Evolutionary conservation across 2,113 vertebrate species (phyloP).

Genomic region (Myotis brandtii): DNA sequence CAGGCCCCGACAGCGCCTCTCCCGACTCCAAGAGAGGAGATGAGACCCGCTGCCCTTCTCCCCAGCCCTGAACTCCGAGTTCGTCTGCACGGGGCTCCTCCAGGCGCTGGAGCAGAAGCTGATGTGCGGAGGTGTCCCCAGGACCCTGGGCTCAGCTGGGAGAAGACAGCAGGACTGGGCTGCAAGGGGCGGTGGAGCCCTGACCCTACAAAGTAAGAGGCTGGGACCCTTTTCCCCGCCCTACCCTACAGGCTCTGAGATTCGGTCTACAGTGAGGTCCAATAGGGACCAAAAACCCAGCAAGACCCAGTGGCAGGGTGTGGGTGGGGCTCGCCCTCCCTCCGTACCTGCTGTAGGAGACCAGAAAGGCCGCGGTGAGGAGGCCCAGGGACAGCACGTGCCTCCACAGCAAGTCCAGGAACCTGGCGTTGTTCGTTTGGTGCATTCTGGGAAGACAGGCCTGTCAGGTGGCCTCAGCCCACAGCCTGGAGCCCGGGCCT

Average conservation of each 20-base stretch:
- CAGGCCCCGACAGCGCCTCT: background rate
- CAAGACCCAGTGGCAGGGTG: background rate
- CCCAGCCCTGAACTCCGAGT: background rate
- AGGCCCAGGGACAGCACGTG: constrained; percentile 95
- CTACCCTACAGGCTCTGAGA: background rate
- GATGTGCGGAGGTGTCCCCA: background rate
- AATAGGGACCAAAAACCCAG: background rate
- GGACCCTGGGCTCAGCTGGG: background rate
- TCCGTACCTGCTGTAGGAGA: constrained; percentile 97
- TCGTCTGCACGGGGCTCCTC: background rate
- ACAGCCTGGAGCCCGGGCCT: background rate
- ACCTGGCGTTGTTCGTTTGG: constrained; percentile 99
- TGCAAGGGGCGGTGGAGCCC: background rate
- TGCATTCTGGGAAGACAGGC: constrained; percentile 93
- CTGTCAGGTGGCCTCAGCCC: constrained; percentile 59
- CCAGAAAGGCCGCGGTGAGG: constrained; percentile 92
- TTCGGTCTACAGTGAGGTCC: background rate
- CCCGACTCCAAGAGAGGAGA: background rate
- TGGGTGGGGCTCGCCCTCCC: background rate
- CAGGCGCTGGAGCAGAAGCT: background rate
- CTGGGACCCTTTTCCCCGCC: background rate
- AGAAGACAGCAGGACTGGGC: background rate
- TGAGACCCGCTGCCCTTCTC: background rate
- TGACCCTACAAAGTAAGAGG: background rate
- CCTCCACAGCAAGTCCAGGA: constrained; percentile 98